Conservation (phyloP, 2,888 invertebrate species). For the Drosophila dives region DNA sequence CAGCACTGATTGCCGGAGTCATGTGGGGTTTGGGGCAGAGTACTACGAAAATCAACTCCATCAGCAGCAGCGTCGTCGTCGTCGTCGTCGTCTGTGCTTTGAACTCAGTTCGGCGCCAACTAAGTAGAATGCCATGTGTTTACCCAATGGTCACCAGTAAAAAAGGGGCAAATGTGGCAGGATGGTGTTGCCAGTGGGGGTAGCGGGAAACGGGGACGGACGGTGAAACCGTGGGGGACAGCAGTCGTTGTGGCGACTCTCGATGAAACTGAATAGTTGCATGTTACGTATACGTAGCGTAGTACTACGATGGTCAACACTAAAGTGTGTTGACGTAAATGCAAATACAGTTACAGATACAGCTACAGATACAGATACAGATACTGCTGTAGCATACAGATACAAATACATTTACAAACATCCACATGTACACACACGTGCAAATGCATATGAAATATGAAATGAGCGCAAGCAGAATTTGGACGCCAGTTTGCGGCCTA, state of each 20-base stretch:
- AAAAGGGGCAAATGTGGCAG: slow-evolving; percentile 20
- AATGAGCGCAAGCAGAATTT: slow-evolving; percentile 58
- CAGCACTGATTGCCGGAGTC: slow-evolving; percentile 55
- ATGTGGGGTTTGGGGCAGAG: slow-evolving; percentile 13
- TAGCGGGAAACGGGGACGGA: neutral
- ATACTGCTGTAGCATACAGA: neutral
- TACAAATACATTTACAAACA: slow-evolving; percentile 24
- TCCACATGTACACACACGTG: slow-evolving; percentile 30
- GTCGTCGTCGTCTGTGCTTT: slow-evolving; percentile 58
- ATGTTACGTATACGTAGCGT: slow-evolving; percentile 80
- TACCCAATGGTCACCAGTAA: slow-evolving; percentile 44
- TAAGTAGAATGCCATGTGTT: slow-evolving; percentile 67
- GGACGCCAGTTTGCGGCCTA: slow-evolving; percentile 39
- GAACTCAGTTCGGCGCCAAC: slow-evolving; percentile 65
- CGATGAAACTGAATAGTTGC: slow-evolving; percentile 59
- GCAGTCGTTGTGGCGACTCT: slow-evolving; percentile 38
- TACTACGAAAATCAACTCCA: slow-evolving; percentile 42
- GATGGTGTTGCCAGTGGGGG: slow-evolving; percentile 12
- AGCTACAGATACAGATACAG: slow-evolving; percentile 18
- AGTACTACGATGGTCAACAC: slow-evolving; percentile 38
- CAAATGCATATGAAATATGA: slow-evolving; percentile 71
- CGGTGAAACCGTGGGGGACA: slow-evolving; percentile 23
- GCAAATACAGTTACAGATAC: slow-evolving; percentile 49
- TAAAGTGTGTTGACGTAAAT: slow-evolving; percentile 58
- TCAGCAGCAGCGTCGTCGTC: slow-evolving; percentile 43